A percentile compares a stretch with the other conserved stretches of the same genome.
These are phyloP conservation scores for Celastrina argiolus DNA, from an alignment of 2,888 invertebrate species.

Conservation along the genomic window DNA sequence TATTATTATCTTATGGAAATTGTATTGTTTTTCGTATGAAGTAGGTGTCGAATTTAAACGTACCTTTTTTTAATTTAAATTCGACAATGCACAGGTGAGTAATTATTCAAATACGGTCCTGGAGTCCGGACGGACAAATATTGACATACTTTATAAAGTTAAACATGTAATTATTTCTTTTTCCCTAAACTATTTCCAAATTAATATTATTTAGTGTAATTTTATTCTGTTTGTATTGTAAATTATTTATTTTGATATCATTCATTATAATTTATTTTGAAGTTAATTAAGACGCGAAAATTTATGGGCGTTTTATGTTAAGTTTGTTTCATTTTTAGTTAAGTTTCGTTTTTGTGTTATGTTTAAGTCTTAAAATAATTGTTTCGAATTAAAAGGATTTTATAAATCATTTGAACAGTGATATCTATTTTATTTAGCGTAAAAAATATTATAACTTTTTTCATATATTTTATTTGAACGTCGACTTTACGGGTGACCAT, in stretches of 20 bases:
- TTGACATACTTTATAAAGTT: background rate
- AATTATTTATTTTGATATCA: slow-evolving; percentile 16
- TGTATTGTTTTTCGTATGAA: background rate
- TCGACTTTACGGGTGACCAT: too few relatives aligned
- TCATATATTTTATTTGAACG: background rate
- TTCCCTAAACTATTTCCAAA: slow-evolving; percentile 13
- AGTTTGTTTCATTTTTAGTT: slow-evolving; percentile 9
- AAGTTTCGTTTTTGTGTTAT: background rate
- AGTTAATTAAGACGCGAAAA: slow-evolving; percentile 21
- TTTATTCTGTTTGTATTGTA: slow-evolving; percentile 15
- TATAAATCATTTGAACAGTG: background rate
- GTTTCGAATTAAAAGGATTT: background rate
- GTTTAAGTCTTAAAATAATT: background rate
- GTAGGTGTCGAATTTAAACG: background rate
- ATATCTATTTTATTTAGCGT: background rate
- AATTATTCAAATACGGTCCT: background rate
- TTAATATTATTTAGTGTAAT: slow-evolving; percentile 14
- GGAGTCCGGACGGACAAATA: background rate
- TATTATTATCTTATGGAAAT: slow-evolving; percentile 7
- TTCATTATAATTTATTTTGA: slow-evolving; percentile 21
- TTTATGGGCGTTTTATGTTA: slow-evolving; percentile 16
- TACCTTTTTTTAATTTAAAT: too few relatives aligned
- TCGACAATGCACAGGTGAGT: background rate
- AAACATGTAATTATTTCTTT: background rate
- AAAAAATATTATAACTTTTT: background rate